phyloP scores from a whole-genome alignment of 1,140 invertebrate genomes.

The Calosoma granatense region DNA sequence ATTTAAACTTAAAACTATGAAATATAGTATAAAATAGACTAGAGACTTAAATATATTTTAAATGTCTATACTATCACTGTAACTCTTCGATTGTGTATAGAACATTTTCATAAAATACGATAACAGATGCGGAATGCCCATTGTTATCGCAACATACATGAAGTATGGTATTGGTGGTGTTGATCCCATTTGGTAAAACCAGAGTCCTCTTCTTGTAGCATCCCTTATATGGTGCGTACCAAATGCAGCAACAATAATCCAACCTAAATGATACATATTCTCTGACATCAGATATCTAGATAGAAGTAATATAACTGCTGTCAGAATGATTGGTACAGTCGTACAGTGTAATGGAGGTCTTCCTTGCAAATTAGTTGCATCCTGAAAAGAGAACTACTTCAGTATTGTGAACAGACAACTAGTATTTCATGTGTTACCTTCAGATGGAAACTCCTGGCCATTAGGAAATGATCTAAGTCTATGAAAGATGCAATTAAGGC shows the following conservation, averaged over 20 bases:
- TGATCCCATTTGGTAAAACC: constrained; percentile 46
- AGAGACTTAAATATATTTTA: too few relatives aligned
- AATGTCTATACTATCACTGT: too few relatives aligned
- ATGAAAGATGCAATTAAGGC: constrained; percentile 44
- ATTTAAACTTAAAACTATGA: too few relatives aligned
- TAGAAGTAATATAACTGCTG: constrained; percentile 28
- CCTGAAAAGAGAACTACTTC: constrained; percentile 32
- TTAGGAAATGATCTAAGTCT: constrained; percentile 49
- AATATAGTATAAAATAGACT: too few relatives aligned
- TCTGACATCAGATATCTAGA: constrained; percentile 22
- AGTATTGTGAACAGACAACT: background rate
- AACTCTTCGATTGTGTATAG: too few relatives aligned
- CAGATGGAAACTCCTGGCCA: constrained; percentile 41
- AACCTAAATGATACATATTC: constrained; percentile 12
- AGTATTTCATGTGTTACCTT: constrained; percentile 32
- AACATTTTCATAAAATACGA: background rate
- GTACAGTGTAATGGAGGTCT: constrained; percentile 48
- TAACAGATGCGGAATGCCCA: constrained; percentile 39
- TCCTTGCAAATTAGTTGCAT: constrained; percentile 39
- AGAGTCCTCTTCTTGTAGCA: constrained; percentile 45
- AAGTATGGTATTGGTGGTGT: constrained; percentile 44
- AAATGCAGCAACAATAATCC: constrained; percentile 30
- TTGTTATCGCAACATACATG: constrained; percentile 38
- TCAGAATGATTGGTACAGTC: constrained; percentile 29
- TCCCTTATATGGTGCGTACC: constrained; percentile 51